These are phyloP conservation scores for Platynereis dumerilii DNA, from an alignment of 2,888 invertebrate genomes.

Conservation along the genomic window DNA sequence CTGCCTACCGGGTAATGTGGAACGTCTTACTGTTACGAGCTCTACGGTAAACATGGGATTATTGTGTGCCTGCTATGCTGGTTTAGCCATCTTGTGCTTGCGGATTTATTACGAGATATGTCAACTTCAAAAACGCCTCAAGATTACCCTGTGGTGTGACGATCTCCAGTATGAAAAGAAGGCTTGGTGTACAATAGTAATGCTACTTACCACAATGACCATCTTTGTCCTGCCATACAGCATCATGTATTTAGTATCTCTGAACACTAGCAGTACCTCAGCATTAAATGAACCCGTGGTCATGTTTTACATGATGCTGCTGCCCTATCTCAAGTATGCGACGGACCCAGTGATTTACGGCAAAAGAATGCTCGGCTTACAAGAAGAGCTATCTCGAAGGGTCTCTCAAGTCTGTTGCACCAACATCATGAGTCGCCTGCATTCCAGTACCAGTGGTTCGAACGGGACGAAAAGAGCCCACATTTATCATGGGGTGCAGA, in stretches of 20 bases:
- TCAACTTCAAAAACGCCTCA: conserved; percentile 9
- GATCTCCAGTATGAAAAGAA: conserved; percentile 19
- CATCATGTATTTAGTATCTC: conserved; percentile 14
- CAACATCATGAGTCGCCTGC: background rate
- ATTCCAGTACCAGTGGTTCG: conserved; percentile 1
- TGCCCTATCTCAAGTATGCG: conserved; percentile 17
- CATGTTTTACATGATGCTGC: conserved; percentile 17
- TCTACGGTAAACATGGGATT: conserved; percentile 4
- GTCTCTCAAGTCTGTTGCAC: conserved; percentile 6
- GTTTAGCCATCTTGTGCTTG: conserved; percentile 7
- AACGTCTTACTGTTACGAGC: background rate
- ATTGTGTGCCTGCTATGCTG: conserved; percentile 5
- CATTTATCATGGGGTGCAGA: no score
- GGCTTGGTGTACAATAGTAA: conserved; percentile 13
- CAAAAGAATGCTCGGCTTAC: conserved; percentile 21
- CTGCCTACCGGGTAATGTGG: conserved; percentile 11
- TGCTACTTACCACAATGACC: conserved; percentile 16
- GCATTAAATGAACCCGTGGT: conserved; percentile 7
- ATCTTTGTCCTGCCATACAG: conserved; percentile 17
- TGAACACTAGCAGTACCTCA: conserved; percentile 2
- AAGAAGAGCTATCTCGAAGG: conserved; percentile 13
- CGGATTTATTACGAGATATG: conserved; percentile 13
- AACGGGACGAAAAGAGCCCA: conserved; percentile 4
- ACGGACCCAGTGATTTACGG: conserved; percentile 18
- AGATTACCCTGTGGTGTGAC: conserved; percentile 4